These are phyloP conservation scores for Hippopotamyrus pictus DNA, from an alignment of 2,797 vertebrate species.

Conservation along the genomic window DNA sequence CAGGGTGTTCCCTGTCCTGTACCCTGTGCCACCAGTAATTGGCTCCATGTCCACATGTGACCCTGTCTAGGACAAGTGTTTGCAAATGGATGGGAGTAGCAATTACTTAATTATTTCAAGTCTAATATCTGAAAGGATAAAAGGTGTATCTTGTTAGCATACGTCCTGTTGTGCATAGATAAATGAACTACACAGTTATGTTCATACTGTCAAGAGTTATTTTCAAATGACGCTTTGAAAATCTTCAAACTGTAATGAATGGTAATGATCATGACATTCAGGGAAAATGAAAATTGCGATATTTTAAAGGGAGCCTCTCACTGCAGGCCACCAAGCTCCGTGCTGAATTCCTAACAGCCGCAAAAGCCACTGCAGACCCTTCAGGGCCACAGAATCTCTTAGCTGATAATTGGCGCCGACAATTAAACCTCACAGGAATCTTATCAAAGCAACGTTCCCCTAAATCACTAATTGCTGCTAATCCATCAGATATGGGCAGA, in stretches of 20 bases:
- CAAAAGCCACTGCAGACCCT: not conserved
- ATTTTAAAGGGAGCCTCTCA: not conserved
- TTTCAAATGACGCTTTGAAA: not conserved
- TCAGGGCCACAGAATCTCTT: not conserved
- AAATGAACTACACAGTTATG: not conserved
- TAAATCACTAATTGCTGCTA: constrained; percentile 11
- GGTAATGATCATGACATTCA: not conserved
- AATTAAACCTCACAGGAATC: constrained; percentile 12
- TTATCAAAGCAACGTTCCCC: not conserved
- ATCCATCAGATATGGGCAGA: not conserved
- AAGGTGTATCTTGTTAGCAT: not conserved
- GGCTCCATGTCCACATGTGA: not conserved
- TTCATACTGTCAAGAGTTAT: not conserved
- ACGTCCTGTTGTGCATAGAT: not conserved
- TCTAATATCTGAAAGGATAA: not conserved
- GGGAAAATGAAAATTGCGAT: not conserved
- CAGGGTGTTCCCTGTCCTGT: no score
- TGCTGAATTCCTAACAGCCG: not conserved
- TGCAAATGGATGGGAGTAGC: not conserved
- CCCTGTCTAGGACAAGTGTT: not conserved
- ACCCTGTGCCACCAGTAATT: not conserved
- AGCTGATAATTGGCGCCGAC: not conserved
- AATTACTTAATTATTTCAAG: not conserved
- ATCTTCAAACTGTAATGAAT: not conserved
- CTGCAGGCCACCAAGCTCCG: no score